Evolutionary conservation across 2,113 vertebrate species (phyloP).

Genomic region (human (Homo sapiens)): DNA sequence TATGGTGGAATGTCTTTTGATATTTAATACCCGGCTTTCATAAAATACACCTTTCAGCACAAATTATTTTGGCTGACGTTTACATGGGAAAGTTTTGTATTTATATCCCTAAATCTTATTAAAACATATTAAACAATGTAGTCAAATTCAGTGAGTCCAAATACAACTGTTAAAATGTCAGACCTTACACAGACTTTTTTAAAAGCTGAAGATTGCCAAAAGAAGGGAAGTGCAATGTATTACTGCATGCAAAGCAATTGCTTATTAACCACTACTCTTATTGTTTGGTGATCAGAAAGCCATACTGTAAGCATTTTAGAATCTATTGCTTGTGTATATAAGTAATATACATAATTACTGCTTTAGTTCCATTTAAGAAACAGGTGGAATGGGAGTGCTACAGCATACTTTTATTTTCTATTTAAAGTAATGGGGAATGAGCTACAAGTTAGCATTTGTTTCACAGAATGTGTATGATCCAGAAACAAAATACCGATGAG

Average conservation of each 20-base stretch:
- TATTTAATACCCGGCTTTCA: neutral
- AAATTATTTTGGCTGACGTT: neutral
- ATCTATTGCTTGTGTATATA: neutral
- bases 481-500: neutral
- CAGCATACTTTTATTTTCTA: neutral
- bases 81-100: neutral
- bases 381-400: neutral
- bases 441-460: neutral
- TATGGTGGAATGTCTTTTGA: neutral
- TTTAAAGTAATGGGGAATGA: neutral
- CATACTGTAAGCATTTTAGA: neutral
- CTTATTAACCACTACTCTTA: neutral
- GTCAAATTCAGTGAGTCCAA: conserved; percentile 13
- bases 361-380: neutral
- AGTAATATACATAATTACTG: neutral
- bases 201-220: neutral
- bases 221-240: neutral
- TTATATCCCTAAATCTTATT: neutral
- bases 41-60: neutral
- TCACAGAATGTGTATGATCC: neutral
- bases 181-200: neutral
- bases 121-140: neutral
- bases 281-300: neutral
- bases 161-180: neutral
- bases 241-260: neutral